These are phyloP conservation scores for Apteryx mantelli DNA, from an alignment of 2,113 vertebrate species.

Conservation along the genomic window DNA sequence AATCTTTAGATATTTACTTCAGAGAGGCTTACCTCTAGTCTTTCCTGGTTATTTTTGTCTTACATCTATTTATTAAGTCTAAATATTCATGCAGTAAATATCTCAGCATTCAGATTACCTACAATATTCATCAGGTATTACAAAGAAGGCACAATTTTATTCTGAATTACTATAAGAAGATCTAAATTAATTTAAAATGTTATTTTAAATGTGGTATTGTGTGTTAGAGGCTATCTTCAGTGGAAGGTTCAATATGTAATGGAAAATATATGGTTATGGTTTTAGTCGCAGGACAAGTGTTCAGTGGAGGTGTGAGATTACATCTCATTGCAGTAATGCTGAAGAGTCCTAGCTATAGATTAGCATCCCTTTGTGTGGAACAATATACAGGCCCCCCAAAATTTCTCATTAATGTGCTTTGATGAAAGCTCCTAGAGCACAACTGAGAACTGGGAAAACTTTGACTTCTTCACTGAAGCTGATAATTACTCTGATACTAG, in stretches of 20 bases:
- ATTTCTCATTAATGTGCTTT: neutral
- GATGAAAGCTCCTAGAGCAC: neutral
- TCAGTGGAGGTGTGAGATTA: neutral
- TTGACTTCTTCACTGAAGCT: neutral
- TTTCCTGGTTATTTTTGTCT: neutral
- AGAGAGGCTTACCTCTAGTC: neutral
- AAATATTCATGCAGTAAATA: neutral
- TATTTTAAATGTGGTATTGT: neutral
- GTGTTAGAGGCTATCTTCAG: neutral
- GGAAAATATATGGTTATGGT: neutral
- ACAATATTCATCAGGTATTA: neutral
- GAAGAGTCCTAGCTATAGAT: neutral
- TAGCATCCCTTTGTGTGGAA: neutral
- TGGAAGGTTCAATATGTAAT: neutral
- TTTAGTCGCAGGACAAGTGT: neutral
- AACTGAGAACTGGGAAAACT: neutral
- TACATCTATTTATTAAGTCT: neutral
- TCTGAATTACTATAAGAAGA: neutral
- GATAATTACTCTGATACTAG: neutral
- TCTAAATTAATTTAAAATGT: neutral
- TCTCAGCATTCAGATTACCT: neutral
- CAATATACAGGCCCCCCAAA: neutral
- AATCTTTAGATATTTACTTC: neutral
- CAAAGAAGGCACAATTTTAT: neutral
- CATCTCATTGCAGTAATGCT: neutral